Evolutionary conservation across 2,888 invertebrate species (phyloP).

Genomic region (Acrobasis repandana): DNA sequence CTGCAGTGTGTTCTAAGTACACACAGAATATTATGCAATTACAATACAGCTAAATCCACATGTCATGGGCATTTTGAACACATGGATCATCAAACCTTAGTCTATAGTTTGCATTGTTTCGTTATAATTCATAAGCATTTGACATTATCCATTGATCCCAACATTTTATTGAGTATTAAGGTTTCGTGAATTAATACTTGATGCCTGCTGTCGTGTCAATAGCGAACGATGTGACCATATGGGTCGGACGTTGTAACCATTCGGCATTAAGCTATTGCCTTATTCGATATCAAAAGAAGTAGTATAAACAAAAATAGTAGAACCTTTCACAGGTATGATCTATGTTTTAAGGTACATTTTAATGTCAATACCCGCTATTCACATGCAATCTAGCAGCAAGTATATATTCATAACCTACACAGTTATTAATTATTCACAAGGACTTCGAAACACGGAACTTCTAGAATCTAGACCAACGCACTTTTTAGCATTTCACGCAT

Average conservation of each 20-base stretch:
- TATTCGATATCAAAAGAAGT: too few relatives aligned
- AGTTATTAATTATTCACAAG: too few relatives aligned
- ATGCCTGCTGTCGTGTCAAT: not conserved
- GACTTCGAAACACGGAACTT: not conserved
- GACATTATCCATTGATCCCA: slow-evolving; percentile 25
- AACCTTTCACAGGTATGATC: too few relatives aligned
- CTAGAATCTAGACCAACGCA: not conserved
- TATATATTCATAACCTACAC: not conserved
- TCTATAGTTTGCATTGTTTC: slow-evolving; percentile 28
- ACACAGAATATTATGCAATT: slow-evolving; percentile 14
- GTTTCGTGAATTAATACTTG: slow-evolving; percentile 7
- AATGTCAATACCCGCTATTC: not conserved
- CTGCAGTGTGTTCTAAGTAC: not conserved
- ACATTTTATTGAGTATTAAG: slow-evolving; percentile 23
- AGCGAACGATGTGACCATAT: not conserved
- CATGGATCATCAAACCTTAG: slow-evolving; percentile 23
- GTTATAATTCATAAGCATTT: slow-evolving; percentile 21
- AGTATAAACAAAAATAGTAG: too few relatives aligned
- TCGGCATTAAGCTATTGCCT: too few relatives aligned
- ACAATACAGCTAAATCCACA: slow-evolving; percentile 7
- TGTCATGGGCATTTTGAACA: slow-evolving; percentile 21
- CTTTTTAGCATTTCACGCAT: not conserved
- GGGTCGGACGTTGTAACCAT: too few relatives aligned
- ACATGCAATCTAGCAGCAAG: not conserved
- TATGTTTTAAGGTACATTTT: too few relatives aligned